These are phyloP conservation scores for Oreonectes daqikongensis DNA, from an alignment of 2,797 vertebrate genomes.

Conservation along the genomic window DNA sequence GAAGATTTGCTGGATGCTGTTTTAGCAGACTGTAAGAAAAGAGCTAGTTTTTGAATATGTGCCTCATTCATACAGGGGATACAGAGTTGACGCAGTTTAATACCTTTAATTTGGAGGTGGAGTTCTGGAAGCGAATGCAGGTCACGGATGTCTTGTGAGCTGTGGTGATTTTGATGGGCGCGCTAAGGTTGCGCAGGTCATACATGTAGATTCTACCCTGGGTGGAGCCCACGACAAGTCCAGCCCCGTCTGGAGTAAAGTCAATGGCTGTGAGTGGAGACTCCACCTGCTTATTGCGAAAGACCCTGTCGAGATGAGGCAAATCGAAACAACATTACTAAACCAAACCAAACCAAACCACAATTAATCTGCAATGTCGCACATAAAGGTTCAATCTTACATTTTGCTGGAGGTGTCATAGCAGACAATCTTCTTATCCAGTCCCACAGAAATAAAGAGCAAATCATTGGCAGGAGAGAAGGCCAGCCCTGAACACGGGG, in stretches of 20 bases:
- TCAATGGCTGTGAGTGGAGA: constrained; percentile 91
- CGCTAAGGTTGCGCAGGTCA: constrained; percentile 90
- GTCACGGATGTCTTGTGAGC: constrained; percentile 95
- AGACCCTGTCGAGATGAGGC: constrained; percentile 71
- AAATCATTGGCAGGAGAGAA: constrained; percentile 95
- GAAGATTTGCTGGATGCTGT: constrained; percentile 63
- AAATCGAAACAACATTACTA: background rate
- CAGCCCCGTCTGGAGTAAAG: constrained; percentile 91
- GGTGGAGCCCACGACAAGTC: constrained; percentile 89
- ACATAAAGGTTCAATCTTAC: constrained; percentile 71
- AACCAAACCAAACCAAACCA: background rate
- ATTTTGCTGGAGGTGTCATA: constrained; percentile 95
- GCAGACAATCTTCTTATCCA: constrained; percentile 97
- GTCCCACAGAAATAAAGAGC: constrained; percentile 90
- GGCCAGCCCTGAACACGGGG: constrained; percentile 88
- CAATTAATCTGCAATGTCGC: background rate
- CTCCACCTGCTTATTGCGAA: constrained; percentile 86
- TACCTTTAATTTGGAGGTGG: constrained; percentile 70
- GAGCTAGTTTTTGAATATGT: background rate
- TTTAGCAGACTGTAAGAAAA: constrained; percentile 71
- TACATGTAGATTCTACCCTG: constrained; percentile 94
- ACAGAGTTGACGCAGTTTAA: too few relatives aligned
- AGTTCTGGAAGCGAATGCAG: constrained; percentile 88
- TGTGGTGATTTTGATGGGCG: constrained; percentile 81
- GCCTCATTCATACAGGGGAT: background rate